Base-by-base conservation (phyloP, 2,888 invertebrate genomes). In the Amphipyra tragopoginis region DNA sequence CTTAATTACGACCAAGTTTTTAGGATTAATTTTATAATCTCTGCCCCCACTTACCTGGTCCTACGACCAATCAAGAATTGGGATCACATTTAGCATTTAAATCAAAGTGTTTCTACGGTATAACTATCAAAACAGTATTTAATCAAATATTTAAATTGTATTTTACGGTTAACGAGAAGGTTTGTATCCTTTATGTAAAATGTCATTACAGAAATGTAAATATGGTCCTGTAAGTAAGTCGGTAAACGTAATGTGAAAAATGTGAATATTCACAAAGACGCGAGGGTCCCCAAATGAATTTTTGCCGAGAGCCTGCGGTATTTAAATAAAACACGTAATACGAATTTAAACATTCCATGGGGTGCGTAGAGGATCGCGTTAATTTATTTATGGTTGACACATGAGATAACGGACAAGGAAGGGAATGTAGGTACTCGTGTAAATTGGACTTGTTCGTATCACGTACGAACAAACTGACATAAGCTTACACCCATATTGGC, bases 1-100 rank as follows among this genome's bases (percentile, higher is more conserved):
- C 91, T 92, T 92, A 92, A 93, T 92, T 90, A 89, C 87, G 83
- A 85, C 82, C 77, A 90, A 92, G 85, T 92, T 92, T 87, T 83
- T 78, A 72, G 86, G 84, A 90, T 91, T 89, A 87, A 91, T 90
- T 88, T 88, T 86, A 86, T 89, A 90, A 91, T 88, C 86, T 88
- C 82, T 81, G 81, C 79, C 81, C 82, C 82, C 79, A 79, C 76
- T 75, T 79, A 81, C 80, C 79, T 86, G 79, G 75, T 81, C 81
- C 69, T 73, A 66, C 75, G 77, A 76, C 78, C 71, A 84, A 83
- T 83, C 65, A 72, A 72, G 72, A 82, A 82, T 81, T 82, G 50
- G 63, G 66, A 78, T 81, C 59, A 62, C 61, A 70, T 80, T 81
- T 72, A 55, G 62, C 61, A 70, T 80, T 81, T 72, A 55, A 71